Evolutionary conservation across 1,140 invertebrate genomes (phyloP).

Genomic region (Philopotamus ludificatus): DNA sequence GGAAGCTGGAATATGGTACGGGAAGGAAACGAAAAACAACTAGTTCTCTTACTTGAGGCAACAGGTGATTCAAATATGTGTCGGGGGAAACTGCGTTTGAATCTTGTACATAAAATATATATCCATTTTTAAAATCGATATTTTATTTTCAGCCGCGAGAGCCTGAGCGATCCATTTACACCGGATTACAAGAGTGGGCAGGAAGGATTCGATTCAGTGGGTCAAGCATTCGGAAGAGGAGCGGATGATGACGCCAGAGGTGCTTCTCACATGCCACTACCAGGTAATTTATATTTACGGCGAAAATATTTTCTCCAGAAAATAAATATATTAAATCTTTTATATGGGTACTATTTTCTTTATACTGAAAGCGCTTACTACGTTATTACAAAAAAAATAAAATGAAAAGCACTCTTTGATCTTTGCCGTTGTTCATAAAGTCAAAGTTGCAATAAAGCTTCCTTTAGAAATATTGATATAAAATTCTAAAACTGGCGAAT

Average conservation of each 20-base stretch:
- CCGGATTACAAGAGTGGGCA: constrained; percentile 47
- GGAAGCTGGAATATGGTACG: too few species aligned
- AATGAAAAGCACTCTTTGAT: too few species aligned
- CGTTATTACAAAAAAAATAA: too few species aligned
- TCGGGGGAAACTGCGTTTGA: not conserved
- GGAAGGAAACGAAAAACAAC: too few species aligned
- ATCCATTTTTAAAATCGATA: not conserved
- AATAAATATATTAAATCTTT: not conserved
- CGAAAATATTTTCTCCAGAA: not conserved
- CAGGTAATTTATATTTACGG: constrained; percentile 51
- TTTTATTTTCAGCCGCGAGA: constrained; percentile 51
- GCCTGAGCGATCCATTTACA: constrained; percentile 56
- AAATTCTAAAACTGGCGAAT: too few species aligned
- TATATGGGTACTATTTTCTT: too few species aligned
- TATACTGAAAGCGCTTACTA: too few species aligned
- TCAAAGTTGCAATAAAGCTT: too few species aligned
- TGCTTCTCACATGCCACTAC: constrained; percentile 54
- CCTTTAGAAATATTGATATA: too few species aligned
- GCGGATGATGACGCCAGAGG: constrained; percentile 59
- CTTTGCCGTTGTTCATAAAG: too few species aligned
- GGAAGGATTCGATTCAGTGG: constrained; percentile 58
- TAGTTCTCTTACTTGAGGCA: too few species aligned
- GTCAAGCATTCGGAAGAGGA: constrained; percentile 62
- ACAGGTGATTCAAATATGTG: not conserved
- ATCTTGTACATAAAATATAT: constrained; percentile 1